Base-by-base conservation (phyloP, 23 tunicate species). In the Clavelina lepadiformis region DNA sequence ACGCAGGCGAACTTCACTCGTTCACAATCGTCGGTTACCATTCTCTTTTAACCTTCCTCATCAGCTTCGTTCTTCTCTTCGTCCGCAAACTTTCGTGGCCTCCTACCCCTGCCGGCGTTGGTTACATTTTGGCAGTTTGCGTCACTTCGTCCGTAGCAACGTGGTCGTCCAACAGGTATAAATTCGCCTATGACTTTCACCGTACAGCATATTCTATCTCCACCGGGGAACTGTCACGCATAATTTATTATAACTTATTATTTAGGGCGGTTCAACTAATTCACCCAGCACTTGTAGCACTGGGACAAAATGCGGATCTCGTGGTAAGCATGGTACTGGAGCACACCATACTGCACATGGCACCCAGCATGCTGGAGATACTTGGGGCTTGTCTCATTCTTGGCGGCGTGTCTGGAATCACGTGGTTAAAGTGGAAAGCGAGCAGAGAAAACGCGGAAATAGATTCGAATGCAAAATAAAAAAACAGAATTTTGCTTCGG, bases 231-330 rank as follows among this genome's bases (percentile, higher is more conserved):
- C n/a, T 0, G 51, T 20, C 0, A 19, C 20, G 51, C 19, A 46
- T 20, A 46, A 46, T 46, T 46, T 19, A 46, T n/a, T n/a, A n/a
- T n/a, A n/a, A n/a, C n/a, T n/a, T n/a, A n/a, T n/a, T n/a, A n/a
- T 63, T 63, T 35, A 84, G 93, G 55, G 93, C 93, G 19, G 66
- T 76, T 38, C 81, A 69, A 29, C 75, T 63, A 15, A 63, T 74
- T 25, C 93, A 84, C 56, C 93, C 93, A 28, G 93, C 82, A 4
- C 68, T 84, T 3, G 93, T 76, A 13, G 55, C 84, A 1, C 24
- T 84, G 51, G 78, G 78, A 5, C 93, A 84, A 63, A 84, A 84
- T 34, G 76, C 93, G 24, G 93, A 84, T 65, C 57, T 84, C 19
- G 76, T 76, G 19, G 93, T 84, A 24, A 84, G 93, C 66, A 74